Evolutionary conservation across 1,140 invertebrate species (phyloP).

Genomic region (Dufourea novaeangliae): DNA sequence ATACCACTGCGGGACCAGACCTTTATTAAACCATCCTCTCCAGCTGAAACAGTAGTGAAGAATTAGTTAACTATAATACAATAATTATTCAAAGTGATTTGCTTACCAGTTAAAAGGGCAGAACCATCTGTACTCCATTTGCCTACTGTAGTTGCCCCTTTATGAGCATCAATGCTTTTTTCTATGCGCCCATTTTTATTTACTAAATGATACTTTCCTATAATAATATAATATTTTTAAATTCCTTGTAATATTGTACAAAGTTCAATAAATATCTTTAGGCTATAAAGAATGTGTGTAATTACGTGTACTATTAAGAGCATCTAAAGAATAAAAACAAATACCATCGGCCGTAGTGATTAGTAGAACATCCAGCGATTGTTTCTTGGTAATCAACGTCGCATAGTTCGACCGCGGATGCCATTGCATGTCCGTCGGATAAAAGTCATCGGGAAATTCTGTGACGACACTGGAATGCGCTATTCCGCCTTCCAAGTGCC

Average conservation of each 20-base stretch:
- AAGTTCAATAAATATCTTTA: too few species aligned
- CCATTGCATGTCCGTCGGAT: conserved; percentile 94
- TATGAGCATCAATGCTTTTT: conserved; percentile 95
- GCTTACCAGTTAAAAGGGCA: conserved; percentile 91
- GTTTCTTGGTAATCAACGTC: conserved; percentile 82
- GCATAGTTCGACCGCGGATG: conserved; percentile 72
- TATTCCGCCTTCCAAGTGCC: conserved; percentile 88
- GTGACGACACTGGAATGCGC: conserved; percentile 89
- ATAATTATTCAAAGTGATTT: neutral
- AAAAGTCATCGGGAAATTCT: conserved; percentile 91
- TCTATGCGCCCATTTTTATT: conserved; percentile 95
- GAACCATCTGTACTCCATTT: conserved; percentile 97
- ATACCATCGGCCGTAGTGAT: conserved; percentile 94
- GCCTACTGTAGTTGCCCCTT: conserved; percentile 92
- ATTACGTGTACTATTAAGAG: too few species aligned
- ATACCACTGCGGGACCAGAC: conserved; percentile 98
- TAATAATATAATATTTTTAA: conserved; percentile 39
- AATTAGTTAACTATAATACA: conserved; percentile 10
- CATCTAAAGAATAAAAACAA: conserved; percentile 34
- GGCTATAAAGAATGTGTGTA: too few species aligned
- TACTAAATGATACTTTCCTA: conserved; percentile 94
- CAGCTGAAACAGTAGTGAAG: conserved; percentile 83
- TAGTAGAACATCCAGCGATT: conserved; percentile 91
- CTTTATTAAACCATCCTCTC: conserved; percentile 98
- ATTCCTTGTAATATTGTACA: too few species aligned